Evolutionary conservation across 2,113 vertebrate genomes (phyloP), one percentile per base, ranked within the genome.

Genomic region (Neotoma lepida): DNA sequence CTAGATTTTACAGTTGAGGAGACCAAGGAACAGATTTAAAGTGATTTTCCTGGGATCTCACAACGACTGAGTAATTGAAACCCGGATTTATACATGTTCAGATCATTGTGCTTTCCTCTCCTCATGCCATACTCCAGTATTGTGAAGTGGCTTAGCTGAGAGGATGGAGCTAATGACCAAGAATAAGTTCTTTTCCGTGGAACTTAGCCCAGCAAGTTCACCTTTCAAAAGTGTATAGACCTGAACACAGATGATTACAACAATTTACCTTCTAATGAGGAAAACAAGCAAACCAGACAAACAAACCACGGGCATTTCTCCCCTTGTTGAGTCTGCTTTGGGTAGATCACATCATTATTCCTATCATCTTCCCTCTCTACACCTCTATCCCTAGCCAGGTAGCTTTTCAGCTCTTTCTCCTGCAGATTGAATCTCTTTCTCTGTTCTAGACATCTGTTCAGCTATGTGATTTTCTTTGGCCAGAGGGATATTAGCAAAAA

Each of bases 101-200:
- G 90, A 39, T 58, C 20, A 18, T 80, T 44, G 61, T n/a, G 51
- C 63, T 46, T 66, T n/a, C 35, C 30, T 78, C 18, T 41, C 64
- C 68, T 92, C 12, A 26, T 77, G 41, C 20, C 81, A 28, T 54
- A n/a, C 39, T 78, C 35, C 63, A 22, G 18, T 77, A 10, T 9
- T 76, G 64, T 87, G 70, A 95, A 80, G n/a, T 78, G 58, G 30
- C 63, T 61, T 92, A 68, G 49, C 68, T 89, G 17, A 84, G 56
- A 85, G 12, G 86, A 85, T 12, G 30, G 44, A 3, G 63, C 51
- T 77, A 54, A 30, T n/a, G 92, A 63, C 35, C 58, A 81, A 90
- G n/a, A 35, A 68, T 33, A 49, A 49, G 46, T 44, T 86, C 5
- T 49, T 66, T 33, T 86, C 44, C 63, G 35, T 68, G 18, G 44